Percentiles rank a stretch among this genome's conserved stretches.
These are phyloP conservation scores for Parambassis ranga DNA, from an alignment of 2,797 vertebrate genomes.

Conservation along the genomic window DNA sequence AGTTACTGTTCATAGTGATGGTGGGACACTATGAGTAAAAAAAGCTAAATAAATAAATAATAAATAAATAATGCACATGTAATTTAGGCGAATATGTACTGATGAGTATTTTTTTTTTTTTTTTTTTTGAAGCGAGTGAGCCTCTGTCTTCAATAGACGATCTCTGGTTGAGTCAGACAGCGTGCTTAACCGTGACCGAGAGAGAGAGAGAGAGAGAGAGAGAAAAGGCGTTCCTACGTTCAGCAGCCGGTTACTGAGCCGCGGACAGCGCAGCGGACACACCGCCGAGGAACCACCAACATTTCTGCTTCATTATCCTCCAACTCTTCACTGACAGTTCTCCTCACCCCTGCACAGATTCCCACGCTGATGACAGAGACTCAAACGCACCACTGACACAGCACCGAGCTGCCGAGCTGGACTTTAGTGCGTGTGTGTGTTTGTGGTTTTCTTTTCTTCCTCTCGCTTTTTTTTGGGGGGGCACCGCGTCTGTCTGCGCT, in stretches of 20 bases:
- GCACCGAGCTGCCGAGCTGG: conserved; percentile 14
- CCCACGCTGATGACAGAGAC: not conserved
- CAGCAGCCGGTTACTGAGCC: conserved; percentile 61
- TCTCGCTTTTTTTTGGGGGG: not conserved
- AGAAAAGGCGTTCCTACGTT: conserved; percentile 75
- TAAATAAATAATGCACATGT: not conserved
- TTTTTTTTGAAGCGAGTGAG: conserved; percentile 14
- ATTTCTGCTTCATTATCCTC: not conserved
- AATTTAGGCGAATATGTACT: too few relatives aligned
- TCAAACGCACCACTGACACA: not conserved
- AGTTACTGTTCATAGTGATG: too few relatives aligned
- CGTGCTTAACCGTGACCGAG: conserved; percentile 48
- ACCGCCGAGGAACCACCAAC: conserved; percentile 23
- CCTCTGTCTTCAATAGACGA: conserved; percentile 11
- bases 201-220: conserved; percentile 35
- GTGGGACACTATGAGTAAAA: too few relatives aligned
- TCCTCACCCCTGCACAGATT: conserved; percentile 4
- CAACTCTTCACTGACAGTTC: conserved; percentile 23
- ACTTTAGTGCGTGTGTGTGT: too few relatives aligned
- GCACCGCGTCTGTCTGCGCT: conserved; percentile 5
- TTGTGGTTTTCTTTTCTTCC: too few relatives aligned
- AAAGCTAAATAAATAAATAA: too few relatives aligned
- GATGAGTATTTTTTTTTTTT: not conserved
- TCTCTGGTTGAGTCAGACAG: conserved; percentile 64
- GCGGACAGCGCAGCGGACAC: conserved; percentile 29